Evolutionary conservation across 1,140 invertebrate species (phyloP), one percentile per base, ranked within the genome.

Genomic region (Orius laevigatus): DNA sequence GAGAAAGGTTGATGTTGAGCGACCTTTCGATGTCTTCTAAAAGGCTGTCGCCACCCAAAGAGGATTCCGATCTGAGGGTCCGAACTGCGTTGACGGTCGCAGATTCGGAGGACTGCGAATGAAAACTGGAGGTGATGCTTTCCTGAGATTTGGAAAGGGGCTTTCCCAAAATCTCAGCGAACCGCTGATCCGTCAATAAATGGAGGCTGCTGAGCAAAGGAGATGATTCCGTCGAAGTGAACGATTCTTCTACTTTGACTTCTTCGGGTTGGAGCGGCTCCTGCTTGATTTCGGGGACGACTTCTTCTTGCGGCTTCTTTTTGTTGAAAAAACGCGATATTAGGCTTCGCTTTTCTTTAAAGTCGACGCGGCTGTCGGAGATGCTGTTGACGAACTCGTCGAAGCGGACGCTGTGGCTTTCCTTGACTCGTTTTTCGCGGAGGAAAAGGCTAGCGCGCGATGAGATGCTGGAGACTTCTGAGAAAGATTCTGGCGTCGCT

Each of bases 401-500:
- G 20, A 53, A 53, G 10, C 48, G 16, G 0, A 53, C 48, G 44
- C 51, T 53, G 35, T 48, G 46, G 32, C 48, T 48, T 12, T 51
- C 49, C 34, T 41, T 51, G 1, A 51, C 14, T n/a, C 32, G n/a
- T n/a, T 25, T 25, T 25, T 25, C 35, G 25, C 32, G 5, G 3
- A 47, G 10, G 10, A 34, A 47, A 34, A 16, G 12, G 11, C 47
- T 52, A 11, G 50, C 39, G 20, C 54, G 32, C 11, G 71, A 73
- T 49, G 68, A 70, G 25, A 74, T 75, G 55, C 75, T 78, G 0
- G 82, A 86, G 4, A 81, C 72, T 61, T 88, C 83, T 0, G 83
- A 87, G 2, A 88, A 60, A 1, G 81, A 87, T 62, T 91, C 85
- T 1, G 86, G 85, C 19, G 83, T 84, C 1, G 86, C 86, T 15